Evolutionary conservation across 2,113 vertebrate species (phyloP).

Genomic region (Prietella phreatophila): DNA sequence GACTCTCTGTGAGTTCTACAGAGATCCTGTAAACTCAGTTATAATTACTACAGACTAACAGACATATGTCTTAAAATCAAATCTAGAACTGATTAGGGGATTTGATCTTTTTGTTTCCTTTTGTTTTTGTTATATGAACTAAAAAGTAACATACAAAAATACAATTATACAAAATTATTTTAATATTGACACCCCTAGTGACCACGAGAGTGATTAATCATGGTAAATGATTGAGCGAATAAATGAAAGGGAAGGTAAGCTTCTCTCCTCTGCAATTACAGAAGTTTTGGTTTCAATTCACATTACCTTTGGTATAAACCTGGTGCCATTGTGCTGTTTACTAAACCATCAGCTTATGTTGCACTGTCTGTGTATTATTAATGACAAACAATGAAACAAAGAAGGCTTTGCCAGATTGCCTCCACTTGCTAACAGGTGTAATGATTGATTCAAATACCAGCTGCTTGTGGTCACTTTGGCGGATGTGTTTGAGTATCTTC

Average conservation of each 20-base stretch:
- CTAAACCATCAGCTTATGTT: background rate
- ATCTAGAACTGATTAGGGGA: background rate
- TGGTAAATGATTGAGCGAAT: background rate
- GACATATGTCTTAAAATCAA: background rate
- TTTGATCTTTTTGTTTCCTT: background rate
- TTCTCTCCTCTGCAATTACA: background rate
- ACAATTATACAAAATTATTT: too few relatives aligned
- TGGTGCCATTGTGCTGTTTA: background rate
- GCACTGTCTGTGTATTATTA: conserved; percentile 11
- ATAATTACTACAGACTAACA: background rate
- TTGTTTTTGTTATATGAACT: background rate
- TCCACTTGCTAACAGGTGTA: background rate
- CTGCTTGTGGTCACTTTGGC: background rate
- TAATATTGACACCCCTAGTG: background rate
- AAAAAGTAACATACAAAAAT: background rate
- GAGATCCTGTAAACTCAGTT: background rate
- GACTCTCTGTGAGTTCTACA: background rate
- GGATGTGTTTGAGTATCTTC: background rate
- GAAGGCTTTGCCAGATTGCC: background rate
- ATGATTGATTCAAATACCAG: conserved; percentile 2
- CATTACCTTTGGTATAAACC: background rate
- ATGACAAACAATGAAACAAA: conserved; percentile 30
- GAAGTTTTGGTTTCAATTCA: conserved; percentile 2
- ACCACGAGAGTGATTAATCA: background rate
- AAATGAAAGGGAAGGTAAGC: background rate